Evolutionary conservation across 1,140 invertebrate species (phyloP).

Genomic region (Mactra quadrangularis): DNA sequence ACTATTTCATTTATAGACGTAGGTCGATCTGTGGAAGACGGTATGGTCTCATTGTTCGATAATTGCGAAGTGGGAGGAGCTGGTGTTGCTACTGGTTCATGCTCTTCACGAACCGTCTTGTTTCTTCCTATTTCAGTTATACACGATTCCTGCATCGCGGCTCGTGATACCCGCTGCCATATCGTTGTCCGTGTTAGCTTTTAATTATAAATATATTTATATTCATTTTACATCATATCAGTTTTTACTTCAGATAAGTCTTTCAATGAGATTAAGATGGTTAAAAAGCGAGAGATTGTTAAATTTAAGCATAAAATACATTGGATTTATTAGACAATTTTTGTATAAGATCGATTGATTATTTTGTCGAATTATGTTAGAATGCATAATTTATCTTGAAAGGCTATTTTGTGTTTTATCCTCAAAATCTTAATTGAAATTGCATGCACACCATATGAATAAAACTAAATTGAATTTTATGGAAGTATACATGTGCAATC

Average conservation of each 20-base stretch:
- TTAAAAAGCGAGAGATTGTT: no score
- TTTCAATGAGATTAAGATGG: no score
- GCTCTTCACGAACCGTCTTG: slow-evolving; percentile 6
- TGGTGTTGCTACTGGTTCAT: not conserved
- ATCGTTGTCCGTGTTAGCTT: not conserved
- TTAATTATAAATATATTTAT: not conserved
- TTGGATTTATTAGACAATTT: no score
- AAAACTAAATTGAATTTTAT: no score
- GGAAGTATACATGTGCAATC: no score
- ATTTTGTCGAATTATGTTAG: no score
- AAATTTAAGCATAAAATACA: no score
- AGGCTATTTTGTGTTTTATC: no score
- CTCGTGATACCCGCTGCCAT: not conserved
- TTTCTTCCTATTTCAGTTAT: slow-evolving; percentile 10
- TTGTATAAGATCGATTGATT: no score
- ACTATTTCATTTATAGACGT: not conserved
- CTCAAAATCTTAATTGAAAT: no score
- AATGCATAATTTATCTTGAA: no score
- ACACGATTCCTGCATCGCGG: slow-evolving; percentile 8
- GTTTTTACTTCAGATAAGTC: not conserved
- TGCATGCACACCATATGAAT: no score
- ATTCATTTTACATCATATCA: not conserved
- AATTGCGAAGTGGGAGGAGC: not conserved
- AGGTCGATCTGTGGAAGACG: not conserved
- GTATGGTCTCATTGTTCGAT: not conserved